Conservation (phyloP, 1,140 invertebrate genomes). For the Schlechtendalia chinensis region DNA sequence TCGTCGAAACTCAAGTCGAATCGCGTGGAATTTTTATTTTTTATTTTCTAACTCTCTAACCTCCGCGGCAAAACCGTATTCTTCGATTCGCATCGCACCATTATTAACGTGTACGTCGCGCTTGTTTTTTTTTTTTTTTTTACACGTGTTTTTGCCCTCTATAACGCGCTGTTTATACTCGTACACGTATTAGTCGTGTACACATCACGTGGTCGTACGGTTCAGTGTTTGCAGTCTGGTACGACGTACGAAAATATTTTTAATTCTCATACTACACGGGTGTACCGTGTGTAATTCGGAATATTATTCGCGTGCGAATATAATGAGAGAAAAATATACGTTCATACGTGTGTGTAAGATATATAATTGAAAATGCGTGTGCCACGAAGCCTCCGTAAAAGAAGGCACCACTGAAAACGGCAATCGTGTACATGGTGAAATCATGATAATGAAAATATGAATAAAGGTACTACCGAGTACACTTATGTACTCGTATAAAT, state of each 20-base stretch:
- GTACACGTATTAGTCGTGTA: too few species aligned
- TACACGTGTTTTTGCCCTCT: background rate
- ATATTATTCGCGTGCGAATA: background rate
- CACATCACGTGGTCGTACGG: constrained; percentile 1
- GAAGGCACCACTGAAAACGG: background rate
- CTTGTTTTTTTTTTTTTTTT: background rate
- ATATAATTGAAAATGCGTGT: constrained; percentile 18
- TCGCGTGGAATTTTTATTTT: background rate
- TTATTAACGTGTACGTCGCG: too few species aligned
- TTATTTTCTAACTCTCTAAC: background rate
- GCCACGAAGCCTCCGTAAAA: constrained; percentile 2
- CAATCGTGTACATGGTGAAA: too few species aligned
- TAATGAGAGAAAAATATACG: background rate
- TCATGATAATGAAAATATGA: too few species aligned
- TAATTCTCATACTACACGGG: background rate
- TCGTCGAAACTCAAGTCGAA: background rate
- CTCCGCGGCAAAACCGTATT: background rate
- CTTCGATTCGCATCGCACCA: background rate
- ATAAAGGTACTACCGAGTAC: too few species aligned
- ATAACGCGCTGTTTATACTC: too few species aligned
- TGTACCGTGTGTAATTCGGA: background rate
- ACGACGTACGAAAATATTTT: background rate
- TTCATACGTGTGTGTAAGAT: background rate
- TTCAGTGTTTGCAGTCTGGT: background rate
- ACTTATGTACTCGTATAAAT: too few species aligned